Base-by-base conservation (phyloP, 2,888 invertebrate species). In the Drosophila helvetica region DNA sequence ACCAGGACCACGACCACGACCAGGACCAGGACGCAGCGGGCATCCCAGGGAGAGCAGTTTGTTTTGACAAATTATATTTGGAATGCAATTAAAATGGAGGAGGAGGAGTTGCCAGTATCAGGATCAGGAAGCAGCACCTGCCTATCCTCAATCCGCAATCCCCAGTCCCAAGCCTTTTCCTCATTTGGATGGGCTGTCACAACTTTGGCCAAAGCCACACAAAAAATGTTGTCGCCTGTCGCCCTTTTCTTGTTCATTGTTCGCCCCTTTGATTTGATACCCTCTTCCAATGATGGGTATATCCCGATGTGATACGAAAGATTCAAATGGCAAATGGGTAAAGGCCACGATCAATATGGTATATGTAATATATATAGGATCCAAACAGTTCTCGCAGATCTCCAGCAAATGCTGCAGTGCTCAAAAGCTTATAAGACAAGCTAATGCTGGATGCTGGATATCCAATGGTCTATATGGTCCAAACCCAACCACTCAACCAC, bases 51-150 rank as follows among this genome's bases (percentile, higher is more conserved):
- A 43, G 25, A 43, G 18, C 48, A 27, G 56, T 30, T 53, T 57
- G 52, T 74, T 76, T 75, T 78, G 81, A 83, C 78, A 83, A 80
- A 80, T 84, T 75, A 65, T 58, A 62, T 72, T 66, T 51, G 63
- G 59, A 79, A 75, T 75, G 71, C 67, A 77, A 80, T 83, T 74
- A 78, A 73, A 61, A 15, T 15, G 48, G 22, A 10, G 6, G 18
- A 33, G n/a, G 47, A 15, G 22, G 12, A 52, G 33, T 19, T 19
- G 17, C 8, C 12, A 50, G 51, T 50, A 55, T 30, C 54, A 48
- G 48, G 9, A 55, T 18, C 38, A 17, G 45, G 18, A 22, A 15
- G 12, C 61, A 50, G 17, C 42, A 55, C 47, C 59, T 58, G 18
- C 59, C 45, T 33, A 17, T 19, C 45, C n/a, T 33, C 50, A 15